These are phyloP conservation scores for Elgonia sp. DNA, from an alignment of 2,888 invertebrate species.

Conservation along the genomic window DNA sequence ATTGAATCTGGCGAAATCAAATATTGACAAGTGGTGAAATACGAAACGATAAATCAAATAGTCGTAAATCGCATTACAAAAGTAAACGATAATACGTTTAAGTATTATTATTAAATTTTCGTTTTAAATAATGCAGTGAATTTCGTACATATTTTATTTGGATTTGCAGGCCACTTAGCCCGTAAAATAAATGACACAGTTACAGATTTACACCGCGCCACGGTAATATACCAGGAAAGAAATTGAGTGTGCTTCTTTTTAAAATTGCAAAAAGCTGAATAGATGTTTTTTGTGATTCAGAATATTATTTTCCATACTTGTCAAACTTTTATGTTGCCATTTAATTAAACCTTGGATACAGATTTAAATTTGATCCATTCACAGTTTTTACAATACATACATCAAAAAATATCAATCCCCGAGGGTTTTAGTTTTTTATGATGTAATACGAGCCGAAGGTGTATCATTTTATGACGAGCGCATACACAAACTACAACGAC, in stretches of 20 bases:
- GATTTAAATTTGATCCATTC: too few relatives aligned
- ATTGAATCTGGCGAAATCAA: not conserved
- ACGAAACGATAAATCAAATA: not conserved
- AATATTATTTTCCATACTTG: not conserved
- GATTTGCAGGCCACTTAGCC: not conserved
- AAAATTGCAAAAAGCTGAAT: not conserved
- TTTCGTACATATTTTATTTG: not conserved
- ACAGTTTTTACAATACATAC: not conserved
- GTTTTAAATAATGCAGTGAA: not conserved
- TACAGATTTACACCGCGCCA: constrained; percentile 8
- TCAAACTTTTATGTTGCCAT: not conserved
- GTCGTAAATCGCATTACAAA: not conserved
- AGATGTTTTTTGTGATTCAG: too few relatives aligned
- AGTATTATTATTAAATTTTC: not conserved
- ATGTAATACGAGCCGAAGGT: not conserved
- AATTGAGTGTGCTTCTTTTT: not conserved
- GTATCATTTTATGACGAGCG: not conserved
- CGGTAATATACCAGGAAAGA: not conserved
- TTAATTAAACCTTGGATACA: not conserved
- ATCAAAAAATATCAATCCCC: not conserved
- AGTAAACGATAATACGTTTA: not conserved
- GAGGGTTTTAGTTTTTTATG: not conserved
- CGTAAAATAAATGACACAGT: constrained; percentile 17
- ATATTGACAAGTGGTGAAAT: not conserved
- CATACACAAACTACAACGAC: not conserved